Evolutionary conservation across 2,113 vertebrate genomes (phyloP), one percentile per base, ranked within the genome.

Genomic region (Callaeas wilsoni): DNA sequence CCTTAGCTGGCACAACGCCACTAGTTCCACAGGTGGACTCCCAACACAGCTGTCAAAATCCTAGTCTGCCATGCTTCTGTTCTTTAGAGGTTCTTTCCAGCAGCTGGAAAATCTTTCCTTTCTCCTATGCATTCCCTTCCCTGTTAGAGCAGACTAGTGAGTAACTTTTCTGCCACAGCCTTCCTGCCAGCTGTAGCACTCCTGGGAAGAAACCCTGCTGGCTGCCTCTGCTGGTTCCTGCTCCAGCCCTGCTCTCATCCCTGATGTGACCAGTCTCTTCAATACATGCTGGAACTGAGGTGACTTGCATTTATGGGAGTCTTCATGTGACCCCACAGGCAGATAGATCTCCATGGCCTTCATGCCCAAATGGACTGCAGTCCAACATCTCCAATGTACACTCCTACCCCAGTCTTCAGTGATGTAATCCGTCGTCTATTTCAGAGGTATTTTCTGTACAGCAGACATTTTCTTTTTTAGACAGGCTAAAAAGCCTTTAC

Each of bases 351-450:
- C 33, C 41, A 19, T 23, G 56, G 30, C 42, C 39, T 47, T 84
- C 25, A 11, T n/a, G 47, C 32, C 50, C 37, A 42, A 62, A 8
- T 37, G 42, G 35, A 39, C 35, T 84, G 55, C 68, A 87, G n/a
- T 42, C 50, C 64, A 44, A 3, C 32, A 19, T 65, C 37, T 70
- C 41, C 53, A 2, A 0, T 27, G 26, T 33, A 75, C 5, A 2
- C 19, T 59, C 39, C 26, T 57, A 68, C 8, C 20, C 16, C 12
- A 27, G 1, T 37, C 47, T 71, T 71, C 59, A 19, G 33, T 10
- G n/a, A 44, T 7, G 1, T 74, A 29, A 29, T 75, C 29, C 57
- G 16, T 59, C 1, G 0, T 35, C 49, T 75, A 8, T 49, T 29
- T 80, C 30, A 27, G 23, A 87, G 6, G 7, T 57, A 17, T 59